A percentile compares a stretch with the other conserved stretches of the same genome.
Conservation (phyloP, 2,113 vertebrate genomes). For the Corydoras sp. region DNA sequence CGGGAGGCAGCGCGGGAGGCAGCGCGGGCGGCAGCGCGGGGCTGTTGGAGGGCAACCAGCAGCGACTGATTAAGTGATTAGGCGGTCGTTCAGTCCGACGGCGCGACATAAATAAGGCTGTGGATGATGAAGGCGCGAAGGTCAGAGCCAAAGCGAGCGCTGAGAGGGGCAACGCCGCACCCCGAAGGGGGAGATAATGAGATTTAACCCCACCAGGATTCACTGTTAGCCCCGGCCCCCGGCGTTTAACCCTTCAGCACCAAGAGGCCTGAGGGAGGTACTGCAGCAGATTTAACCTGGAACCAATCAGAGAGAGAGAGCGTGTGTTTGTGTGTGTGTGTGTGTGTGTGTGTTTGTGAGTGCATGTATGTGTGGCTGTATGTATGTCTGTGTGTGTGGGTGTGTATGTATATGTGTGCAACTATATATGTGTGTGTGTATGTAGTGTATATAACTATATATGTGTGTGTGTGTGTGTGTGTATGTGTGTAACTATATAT, state of each 20-base stretch:
- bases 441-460: too few relatives aligned
- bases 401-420: too few relatives aligned
- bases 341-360: not conserved
- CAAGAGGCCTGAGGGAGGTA: not conserved
- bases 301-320: conserved; percentile 14
- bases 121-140: conserved; percentile 14
- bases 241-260: conserved; percentile 15
- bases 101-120: conserved; percentile 15
- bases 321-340: not conserved
- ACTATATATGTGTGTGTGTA: too few relatives aligned
- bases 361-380: not conserved
- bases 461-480: too few relatives aligned
- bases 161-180: not conserved
- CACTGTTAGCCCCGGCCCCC: conserved; percentile 6
- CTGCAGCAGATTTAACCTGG: conserved; percentile 3
- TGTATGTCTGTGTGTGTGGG: not conserved
- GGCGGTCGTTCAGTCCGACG: not conserved
- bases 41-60: not conserved
- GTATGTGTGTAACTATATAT: too few relatives aligned
- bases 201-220: not conserved
- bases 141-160: not conserved
- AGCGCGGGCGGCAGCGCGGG: too few relatives aligned
- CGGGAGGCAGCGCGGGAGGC: not conserved
- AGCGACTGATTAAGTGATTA: conserved; percentile 18
- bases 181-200: conserved; percentile 3